Evolutionary conservation across 2,888 invertebrate species (phyloP).

Genomic region (Hanleya hanleyi): DNA sequence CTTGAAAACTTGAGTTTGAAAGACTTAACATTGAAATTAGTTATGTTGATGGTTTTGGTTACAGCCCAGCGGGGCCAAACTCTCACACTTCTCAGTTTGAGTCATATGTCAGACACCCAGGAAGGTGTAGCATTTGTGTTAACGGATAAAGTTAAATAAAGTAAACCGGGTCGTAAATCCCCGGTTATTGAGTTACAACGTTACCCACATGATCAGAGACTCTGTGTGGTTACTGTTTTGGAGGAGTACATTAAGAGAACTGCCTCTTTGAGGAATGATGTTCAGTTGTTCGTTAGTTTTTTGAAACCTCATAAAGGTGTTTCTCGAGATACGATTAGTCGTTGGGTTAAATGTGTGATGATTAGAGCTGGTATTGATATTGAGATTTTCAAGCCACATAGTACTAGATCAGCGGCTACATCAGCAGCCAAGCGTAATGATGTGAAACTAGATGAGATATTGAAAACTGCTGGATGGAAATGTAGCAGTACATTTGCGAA

Average conservation of each 20-base stretch:
- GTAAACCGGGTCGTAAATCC: slow-evolving; percentile 25
- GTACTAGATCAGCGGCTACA: neutral
- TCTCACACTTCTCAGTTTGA: slow-evolving; percentile 16
- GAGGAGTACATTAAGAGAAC: neutral
- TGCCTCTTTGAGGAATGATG: neutral
- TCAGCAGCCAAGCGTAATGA: neutral
- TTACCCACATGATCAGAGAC: slow-evolving; percentile 31
- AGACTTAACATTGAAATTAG: slow-evolving; percentile 29
- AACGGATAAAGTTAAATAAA: slow-evolving; percentile 21
- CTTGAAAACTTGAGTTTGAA: slow-evolving; percentile 12
- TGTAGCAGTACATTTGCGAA: no score
- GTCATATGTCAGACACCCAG: slow-evolving; percentile 12
- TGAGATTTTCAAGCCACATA: neutral
- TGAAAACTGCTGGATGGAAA: neutral
- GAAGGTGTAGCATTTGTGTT: slow-evolving; percentile 21
- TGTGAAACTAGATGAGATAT: neutral
- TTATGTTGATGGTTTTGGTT: slow-evolving; percentile 30
- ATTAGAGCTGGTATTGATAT: slow-evolving; percentile 9
- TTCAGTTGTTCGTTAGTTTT: neutral
- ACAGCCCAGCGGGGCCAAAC: slow-evolving; percentile 23
- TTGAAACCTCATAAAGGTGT: slow-evolving; percentile 3
- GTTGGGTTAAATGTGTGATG: neutral
- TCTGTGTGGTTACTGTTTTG: no score
- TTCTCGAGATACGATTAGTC: neutral
- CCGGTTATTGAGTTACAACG: neutral